Conservation (phyloP, 2,888 invertebrate genomes). For the Pammene fasciana region DNA sequence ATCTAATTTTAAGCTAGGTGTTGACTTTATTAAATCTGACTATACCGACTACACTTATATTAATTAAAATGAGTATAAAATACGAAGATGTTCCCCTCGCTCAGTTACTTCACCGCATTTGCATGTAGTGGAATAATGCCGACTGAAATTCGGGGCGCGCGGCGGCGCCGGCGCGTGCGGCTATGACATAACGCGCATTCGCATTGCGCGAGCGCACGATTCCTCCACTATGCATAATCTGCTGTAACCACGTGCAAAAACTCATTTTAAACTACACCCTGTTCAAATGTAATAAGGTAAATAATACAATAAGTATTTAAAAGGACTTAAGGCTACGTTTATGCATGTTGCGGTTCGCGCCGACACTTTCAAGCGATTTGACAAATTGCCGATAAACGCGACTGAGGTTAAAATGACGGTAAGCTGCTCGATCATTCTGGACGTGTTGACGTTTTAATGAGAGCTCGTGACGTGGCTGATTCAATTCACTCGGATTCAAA, state of each 20-base stretch:
- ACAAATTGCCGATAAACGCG: constrained; percentile 28
- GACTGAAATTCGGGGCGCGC: not conserved
- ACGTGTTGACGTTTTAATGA: constrained; percentile 1
- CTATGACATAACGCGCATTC: constrained; percentile 38
- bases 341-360: constrained; percentile 2
- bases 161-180: constrained; percentile 26
- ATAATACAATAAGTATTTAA: not conserved
- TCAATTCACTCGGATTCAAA: not conserved
- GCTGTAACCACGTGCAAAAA: not conserved
- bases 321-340: not conserved
- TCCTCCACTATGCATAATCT: constrained; percentile 2
- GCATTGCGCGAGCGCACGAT: constrained; percentile 25
- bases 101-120: not conserved
- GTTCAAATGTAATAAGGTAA: not conserved
- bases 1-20: no score
- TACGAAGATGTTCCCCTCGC: no score
- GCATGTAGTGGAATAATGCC: not conserved
- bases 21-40: no score
- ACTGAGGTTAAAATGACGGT: constrained; percentile 13
- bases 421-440: constrained; percentile 4
- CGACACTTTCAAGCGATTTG: constrained; percentile 35
- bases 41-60: no score
- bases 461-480: not conserved
- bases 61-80: no score
- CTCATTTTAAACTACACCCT: not conserved